A percentile compares a stretch with the other conserved stretches of the same genome.
These are phyloP conservation scores for Lasioglossum villosulum DNA, from an alignment of 2,888 invertebrate species.

Conservation along the genomic window DNA sequence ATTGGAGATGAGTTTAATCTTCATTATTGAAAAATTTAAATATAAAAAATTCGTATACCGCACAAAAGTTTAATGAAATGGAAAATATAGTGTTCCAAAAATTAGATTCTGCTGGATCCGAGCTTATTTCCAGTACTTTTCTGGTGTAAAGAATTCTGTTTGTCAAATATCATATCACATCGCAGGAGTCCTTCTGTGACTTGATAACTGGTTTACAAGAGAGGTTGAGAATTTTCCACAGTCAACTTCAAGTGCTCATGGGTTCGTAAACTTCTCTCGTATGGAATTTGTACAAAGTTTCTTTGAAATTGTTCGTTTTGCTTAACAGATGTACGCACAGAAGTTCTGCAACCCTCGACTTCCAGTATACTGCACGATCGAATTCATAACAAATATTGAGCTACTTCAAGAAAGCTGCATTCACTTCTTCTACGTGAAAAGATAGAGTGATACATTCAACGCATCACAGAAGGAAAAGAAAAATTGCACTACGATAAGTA, in stretches of 20 bases:
- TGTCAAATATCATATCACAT: not conserved
- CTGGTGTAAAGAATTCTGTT: not conserved
- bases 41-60: too few species aligned
- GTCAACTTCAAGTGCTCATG: not conserved
- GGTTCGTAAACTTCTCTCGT: not conserved
- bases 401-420: not conserved
- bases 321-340: not conserved
- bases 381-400: not conserved
- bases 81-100: too few species aligned
- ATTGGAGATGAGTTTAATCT: too few species aligned
- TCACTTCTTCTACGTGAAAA: not conserved
- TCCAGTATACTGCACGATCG: not conserved
- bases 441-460: not conserved
- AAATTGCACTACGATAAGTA: not conserved
- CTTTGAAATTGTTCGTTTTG: constrained; percentile 3
- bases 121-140: not conserved
- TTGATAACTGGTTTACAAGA: not conserved
- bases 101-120: not conserved
- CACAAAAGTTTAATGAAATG: too few species aligned
- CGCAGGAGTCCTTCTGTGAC: not conserved
- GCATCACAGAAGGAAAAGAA: not conserved
- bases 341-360: not conserved
- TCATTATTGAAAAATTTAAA: too few species aligned
- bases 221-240: not conserved
- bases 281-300: not conserved